Conservation (phyloP, 2,113 vertebrate species). For the Cephalophus harveyi region DNA sequence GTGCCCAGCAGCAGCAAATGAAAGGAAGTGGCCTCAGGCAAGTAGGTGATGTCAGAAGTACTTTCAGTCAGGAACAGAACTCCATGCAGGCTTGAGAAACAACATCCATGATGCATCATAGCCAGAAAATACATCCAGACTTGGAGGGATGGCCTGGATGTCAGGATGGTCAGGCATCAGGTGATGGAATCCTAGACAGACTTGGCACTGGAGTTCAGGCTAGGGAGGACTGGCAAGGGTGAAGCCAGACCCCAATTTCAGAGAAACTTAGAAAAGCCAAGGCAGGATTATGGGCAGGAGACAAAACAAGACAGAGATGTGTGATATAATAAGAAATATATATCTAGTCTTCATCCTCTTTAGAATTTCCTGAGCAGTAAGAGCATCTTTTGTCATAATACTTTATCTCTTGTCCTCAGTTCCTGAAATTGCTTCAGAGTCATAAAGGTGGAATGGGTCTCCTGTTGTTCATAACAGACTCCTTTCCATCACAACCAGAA, state of each 20-base stretch:
- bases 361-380: not conserved
- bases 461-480: not conserved
- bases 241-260: not conserved
- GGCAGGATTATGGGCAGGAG: not conserved
- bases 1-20: not conserved
- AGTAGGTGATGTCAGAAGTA: not conserved
- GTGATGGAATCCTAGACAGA: not conserved
- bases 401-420: not conserved
- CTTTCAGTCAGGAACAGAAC: not conserved
- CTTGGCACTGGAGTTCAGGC: not conserved
- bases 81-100: not conserved
- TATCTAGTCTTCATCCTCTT: not conserved
- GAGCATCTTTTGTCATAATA: not conserved
- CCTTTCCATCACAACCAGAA: not conserved
- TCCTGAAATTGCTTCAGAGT: not conserved
- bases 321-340: not conserved
- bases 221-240: not conserved
- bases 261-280: not conserved
- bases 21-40: not conserved
- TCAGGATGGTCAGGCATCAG: not conserved
- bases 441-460: not conserved
- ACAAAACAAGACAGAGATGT: not conserved
- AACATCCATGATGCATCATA: not conserved
- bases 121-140: not conserved
- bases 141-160: not conserved